These are phyloP conservation scores for Zaprionus inermis DNA, from an alignment of 1,140 invertebrate species.

Conservation along the genomic window DNA sequence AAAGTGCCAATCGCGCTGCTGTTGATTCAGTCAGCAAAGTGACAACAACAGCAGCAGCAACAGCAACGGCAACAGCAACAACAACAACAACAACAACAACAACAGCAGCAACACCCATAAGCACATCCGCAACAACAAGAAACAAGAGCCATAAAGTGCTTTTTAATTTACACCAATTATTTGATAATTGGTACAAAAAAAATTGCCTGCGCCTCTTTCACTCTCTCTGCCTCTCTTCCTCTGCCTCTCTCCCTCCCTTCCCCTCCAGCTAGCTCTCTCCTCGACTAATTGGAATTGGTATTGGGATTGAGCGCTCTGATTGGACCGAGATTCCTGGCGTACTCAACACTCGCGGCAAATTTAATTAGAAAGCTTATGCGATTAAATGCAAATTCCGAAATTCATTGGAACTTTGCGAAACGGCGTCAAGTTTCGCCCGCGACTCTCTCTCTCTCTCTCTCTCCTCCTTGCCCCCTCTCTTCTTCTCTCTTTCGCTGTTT, in stretches of 20 bases:
- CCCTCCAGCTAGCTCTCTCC: neutral
- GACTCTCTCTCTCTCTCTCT: neutral
- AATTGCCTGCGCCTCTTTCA: neutral
- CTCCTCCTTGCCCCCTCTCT: too few relatives aligned
- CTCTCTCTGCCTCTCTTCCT: neutral
- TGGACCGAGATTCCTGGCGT: neutral
- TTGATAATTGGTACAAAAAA: conserved; percentile 51
- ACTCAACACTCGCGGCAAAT: neutral
- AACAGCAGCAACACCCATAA: conserved; percentile 22
- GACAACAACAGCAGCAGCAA: conserved; percentile 37
- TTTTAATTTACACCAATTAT: conserved; percentile 69
- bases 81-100: conserved; percentile 25
- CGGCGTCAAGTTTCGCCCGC: neutral
- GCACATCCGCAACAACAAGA: conserved; percentile 18
- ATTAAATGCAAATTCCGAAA: conserved; percentile 19
- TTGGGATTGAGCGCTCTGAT: conserved; percentile 2
- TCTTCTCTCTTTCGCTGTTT: neutral
- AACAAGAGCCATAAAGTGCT: conserved; percentile 45
- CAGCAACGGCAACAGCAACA: conserved; percentile 20
- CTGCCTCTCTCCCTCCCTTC: neutral
- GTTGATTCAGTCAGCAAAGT: conserved; percentile 18
- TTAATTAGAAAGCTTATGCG: conserved; percentile 13
- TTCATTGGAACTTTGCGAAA: conserved; percentile 13
- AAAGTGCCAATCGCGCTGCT: conserved; percentile 14
- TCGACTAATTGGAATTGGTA: conserved; percentile 19